Percentiles rank a stretch among this genome's conserved stretches.
Conservation (phyloP, 2,113 vertebrate genomes). For the Vulpes vulpes region DNA sequence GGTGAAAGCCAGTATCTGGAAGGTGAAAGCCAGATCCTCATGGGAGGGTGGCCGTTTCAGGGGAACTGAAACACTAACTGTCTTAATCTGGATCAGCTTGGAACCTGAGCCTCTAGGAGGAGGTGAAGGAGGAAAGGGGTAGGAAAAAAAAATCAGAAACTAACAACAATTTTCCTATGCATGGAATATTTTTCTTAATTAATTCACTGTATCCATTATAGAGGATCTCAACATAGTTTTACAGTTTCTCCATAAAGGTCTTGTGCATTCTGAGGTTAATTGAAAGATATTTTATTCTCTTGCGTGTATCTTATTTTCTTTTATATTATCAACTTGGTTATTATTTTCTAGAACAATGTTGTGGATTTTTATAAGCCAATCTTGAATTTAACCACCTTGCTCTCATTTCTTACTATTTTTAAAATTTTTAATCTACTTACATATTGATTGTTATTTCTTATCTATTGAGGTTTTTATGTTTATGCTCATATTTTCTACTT, state of each 20-base stretch:
- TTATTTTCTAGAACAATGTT: not conserved
- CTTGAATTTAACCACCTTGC: not conserved
- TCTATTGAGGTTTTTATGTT: not conserved
- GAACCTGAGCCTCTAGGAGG: not conserved
- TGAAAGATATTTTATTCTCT: slow-evolving; percentile 17
- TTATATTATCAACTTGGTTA: not conserved
- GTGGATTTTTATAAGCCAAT: not conserved
- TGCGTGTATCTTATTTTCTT: not conserved
- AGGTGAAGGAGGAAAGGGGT: not conserved
- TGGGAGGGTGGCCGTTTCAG: not conserved
- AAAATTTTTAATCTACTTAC: not conserved
- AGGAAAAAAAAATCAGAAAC: not conserved
- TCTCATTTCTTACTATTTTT: not conserved
- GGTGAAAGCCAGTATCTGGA: not conserved
- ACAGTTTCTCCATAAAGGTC: not conserved
- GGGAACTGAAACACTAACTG: not conserved
- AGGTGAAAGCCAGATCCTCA: not conserved
- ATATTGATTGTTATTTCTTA: not conserved
- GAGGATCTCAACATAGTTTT: not conserved
- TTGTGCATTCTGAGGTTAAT: not conserved
- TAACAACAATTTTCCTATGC: not conserved
- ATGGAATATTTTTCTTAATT: not conserved
- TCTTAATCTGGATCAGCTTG: not conserved
- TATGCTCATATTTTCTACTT: not conserved
- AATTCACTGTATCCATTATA: not conserved